phyloP scores from a whole-genome alignment of 2,113 vertebrate species.

The Epinephelus cyanopodus region DNA sequence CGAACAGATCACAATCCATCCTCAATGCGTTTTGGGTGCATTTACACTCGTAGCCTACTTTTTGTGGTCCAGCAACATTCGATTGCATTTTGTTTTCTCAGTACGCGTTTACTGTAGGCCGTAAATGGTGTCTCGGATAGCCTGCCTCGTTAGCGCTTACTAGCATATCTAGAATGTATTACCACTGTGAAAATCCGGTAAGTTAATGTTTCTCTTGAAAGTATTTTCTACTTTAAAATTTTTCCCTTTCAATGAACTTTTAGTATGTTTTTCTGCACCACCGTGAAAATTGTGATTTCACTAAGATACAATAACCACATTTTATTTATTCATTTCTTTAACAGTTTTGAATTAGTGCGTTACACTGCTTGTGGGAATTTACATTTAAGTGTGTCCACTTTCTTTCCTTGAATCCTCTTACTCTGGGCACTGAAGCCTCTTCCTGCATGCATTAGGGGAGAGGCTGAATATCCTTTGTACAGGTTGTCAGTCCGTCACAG shows the following conservation, averaged over 20 bases:
- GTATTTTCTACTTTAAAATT: no score
- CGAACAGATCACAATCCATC: no score
- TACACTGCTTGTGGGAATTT: neutral
- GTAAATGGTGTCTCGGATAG: neutral
- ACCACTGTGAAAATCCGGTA: neutral
- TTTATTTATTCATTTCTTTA: neutral
- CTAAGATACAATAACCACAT: neutral
- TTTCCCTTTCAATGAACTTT: neutral
- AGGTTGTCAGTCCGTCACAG: conserved; percentile 1
- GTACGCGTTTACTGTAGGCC: no score
- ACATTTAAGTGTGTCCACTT: neutral
- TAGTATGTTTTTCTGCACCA: neutral
- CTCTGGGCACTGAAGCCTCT: neutral
- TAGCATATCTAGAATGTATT: neutral
- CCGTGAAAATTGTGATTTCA: neutral
- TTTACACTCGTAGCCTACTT: no score
- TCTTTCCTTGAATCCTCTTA: neutral
- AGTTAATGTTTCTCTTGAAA: neutral
- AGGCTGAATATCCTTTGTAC: neutral
- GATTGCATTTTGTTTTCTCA: no score
- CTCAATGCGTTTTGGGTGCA: no score
- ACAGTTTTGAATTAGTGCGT: neutral
- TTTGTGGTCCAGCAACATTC: no score
- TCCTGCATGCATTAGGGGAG: neutral
- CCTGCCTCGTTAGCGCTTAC: neutral